phyloP scores from a whole-genome alignment of 2,113 vertebrate species.

The Megaleporinus macrocephalus region DNA sequence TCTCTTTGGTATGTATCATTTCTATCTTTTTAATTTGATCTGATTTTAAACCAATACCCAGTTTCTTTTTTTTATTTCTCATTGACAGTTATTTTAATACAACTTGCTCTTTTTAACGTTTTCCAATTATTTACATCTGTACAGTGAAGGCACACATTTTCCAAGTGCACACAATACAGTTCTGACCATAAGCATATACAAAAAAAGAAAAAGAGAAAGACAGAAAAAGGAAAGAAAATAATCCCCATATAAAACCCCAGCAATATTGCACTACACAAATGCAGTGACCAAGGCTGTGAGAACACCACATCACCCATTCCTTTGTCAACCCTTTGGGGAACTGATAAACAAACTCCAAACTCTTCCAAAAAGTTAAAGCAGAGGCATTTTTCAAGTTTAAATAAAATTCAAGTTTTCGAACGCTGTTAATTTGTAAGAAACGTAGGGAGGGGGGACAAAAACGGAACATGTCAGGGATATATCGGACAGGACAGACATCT shows the following conservation, averaged over 20 bases:
- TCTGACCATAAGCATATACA: constrained; percentile 55
- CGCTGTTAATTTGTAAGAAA: constrained; percentile 45
- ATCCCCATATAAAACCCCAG: constrained; percentile 43
- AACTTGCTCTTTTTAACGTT: constrained; percentile 77
- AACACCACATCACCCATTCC: constrained; percentile 30
- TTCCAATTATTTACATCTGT: constrained; percentile 93
- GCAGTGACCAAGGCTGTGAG: constrained; percentile 46
- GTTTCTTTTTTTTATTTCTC: constrained; percentile 76
- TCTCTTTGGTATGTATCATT: too few species aligned
- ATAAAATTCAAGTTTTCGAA: constrained; percentile 59
- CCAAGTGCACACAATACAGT: constrained; percentile 60
- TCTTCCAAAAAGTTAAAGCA: constrained; percentile 58
- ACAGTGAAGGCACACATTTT: constrained; percentile 78
- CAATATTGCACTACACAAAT: constrained; percentile 59
- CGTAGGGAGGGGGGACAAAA: not conserved
- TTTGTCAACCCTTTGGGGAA: constrained; percentile 25
- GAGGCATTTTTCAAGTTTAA: constrained; percentile 57
- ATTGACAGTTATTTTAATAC: constrained; percentile 86
- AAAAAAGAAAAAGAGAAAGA: constrained; percentile 19
- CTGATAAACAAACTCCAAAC: constrained; percentile 27
- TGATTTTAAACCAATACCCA: too few species aligned
- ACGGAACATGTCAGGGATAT: not conserved
- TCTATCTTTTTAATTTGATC: too few species aligned
- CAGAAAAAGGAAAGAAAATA: not conserved
- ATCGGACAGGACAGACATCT: constrained; percentile 18